Conservation (phyloP, 2,888 invertebrate genomes). For the Alloplasta piceator region DNA sequence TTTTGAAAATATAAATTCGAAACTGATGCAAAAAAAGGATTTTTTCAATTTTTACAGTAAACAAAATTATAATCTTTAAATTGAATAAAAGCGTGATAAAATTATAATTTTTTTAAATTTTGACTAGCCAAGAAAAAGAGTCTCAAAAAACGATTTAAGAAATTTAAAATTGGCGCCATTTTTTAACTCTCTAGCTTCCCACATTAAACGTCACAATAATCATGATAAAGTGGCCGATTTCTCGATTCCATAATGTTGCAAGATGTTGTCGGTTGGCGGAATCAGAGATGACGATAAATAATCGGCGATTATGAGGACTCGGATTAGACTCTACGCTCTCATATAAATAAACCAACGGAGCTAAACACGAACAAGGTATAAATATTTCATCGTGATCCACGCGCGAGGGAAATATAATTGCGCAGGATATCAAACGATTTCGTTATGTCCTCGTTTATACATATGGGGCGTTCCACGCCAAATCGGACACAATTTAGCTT, state of each 20-base stretch:
- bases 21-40: too few relatives aligned
- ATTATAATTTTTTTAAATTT: too few relatives aligned
- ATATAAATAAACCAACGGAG: background rate
- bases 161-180: too few relatives aligned
- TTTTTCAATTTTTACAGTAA: too few relatives aligned
- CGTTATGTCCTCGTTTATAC: conserved; percentile 13
- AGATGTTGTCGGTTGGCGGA: background rate
- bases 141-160: too few relatives aligned
- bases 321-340: conserved; percentile 3
- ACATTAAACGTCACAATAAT: background rate
- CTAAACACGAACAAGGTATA: conserved; percentile 17
- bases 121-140: too few relatives aligned
- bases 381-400: conserved; percentile 30
- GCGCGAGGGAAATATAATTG: conserved; percentile 38
- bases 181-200: background rate
- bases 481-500: too few relatives aligned
- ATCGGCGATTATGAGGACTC: conserved; percentile 25
- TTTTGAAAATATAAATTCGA: too few relatives aligned
- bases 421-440: conserved; percentile 25
- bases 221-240: conserved; percentile 5
- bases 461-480: too few relatives aligned
- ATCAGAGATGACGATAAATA: conserved; percentile 15
- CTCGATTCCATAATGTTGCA: conserved; percentile 12
- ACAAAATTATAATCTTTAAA: too few relatives aligned
- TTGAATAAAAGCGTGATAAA: too few relatives aligned